Evolutionary conservation across 2,113 vertebrate genomes (phyloP).

Genomic region (Pycnonotus jocosus): DNA sequence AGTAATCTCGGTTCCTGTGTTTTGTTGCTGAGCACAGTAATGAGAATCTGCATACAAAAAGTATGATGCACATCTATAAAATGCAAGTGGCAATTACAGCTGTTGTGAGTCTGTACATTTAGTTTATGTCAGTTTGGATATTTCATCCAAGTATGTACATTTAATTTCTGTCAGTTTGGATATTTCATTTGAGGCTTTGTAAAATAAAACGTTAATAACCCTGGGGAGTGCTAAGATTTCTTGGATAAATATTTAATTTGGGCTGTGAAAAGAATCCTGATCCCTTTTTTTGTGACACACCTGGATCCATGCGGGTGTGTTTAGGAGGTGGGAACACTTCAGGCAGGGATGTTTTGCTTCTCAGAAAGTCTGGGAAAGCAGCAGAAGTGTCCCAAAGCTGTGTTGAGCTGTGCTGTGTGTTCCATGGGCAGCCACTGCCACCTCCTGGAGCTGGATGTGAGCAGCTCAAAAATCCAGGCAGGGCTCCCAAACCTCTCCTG

Average conservation of each 20-base stretch:
- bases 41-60: not conserved
- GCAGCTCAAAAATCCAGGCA: rapidly evolving
- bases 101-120: not conserved
- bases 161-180: not conserved
- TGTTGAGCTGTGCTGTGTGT: rapidly evolving
- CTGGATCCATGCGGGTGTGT: rapidly evolving
- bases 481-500: rapidly evolving
- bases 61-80: not conserved
- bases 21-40: not conserved
- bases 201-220: not conserved
- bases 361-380: rapidly evolving
- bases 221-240: not conserved
- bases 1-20: not conserved
- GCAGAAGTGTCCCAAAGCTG: rapidly evolving
- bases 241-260: not conserved
- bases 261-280: not conserved
- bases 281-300: not conserved
- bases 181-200: not conserved
- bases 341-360: not conserved
- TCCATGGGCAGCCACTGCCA: not conserved
- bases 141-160: not conserved
- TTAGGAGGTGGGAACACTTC: rapidly evolving
- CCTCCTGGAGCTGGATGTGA: not conserved
- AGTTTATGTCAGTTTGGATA: not conserved
- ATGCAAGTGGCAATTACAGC: not conserved